Evolutionary conservation across 2,113 vertebrate genomes (phyloP), one percentile per base, ranked within the genome.

Genomic region (Eptatretus burgeri): DNA sequence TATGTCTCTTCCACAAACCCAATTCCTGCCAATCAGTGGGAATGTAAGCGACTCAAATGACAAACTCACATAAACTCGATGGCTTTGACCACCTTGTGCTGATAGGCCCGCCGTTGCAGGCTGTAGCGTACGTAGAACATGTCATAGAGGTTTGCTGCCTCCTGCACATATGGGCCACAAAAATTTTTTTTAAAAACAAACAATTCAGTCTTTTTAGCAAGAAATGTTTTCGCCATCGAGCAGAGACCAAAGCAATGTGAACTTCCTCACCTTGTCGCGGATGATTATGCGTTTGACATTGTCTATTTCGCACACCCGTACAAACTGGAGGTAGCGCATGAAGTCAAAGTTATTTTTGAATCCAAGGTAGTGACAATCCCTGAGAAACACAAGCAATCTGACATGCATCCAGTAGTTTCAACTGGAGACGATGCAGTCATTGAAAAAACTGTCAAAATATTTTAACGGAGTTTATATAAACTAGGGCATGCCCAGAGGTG

Each of bases 321-420:
- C 79, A 74, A 98, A 93, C 67, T 80, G 78, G 10, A 98, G 71
- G 69, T 79, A 84, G 49, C 91, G 82, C 2, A 67, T 75, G 64
- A 91, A 76, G 70, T 95, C 87, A 72, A 91, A 98, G 69, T 84
- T 95, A 68, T 89, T 91, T 27, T 81, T 77, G 70, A 98, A 85
- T 64, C 89, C 87, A 20, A 95, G 77, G 63, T 98, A 83, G 69
- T 93, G 74, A 66, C 86, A 93, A 67, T 98, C 89, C 70, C 91
- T 95, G 68, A 52, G 14, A 18, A 20, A 63, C 60, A 13, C 66
- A 17, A 64, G 2, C 70, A 72, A 68, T 20, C 27, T n/a, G 27
- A 41, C 27, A 41, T 41, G 27, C 27, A 41, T 41, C 27, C 27
- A 7, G 27, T 41, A 41, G 3, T 41, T 41, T 41, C 27, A 41